Evolutionary conservation across 2,113 vertebrate genomes (phyloP).

Genomic region (Sinocyclocheilus rhinocerous): DNA sequence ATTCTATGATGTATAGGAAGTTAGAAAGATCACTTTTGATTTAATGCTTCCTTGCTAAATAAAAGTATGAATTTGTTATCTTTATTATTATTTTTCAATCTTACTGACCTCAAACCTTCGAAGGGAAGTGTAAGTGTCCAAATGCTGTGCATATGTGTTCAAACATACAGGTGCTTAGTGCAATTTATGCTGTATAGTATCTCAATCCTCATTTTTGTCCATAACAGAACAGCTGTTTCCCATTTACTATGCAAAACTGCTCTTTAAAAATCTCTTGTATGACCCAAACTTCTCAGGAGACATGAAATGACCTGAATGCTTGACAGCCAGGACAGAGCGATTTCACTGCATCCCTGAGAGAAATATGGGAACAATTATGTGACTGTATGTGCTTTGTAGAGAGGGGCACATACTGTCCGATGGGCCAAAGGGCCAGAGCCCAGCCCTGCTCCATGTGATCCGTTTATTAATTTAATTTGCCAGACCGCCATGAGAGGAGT

Average conservation of each 20-base stretch:
- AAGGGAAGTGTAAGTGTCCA: not conserved
- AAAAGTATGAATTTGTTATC: no score
- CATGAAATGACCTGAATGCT: conserved; percentile 28
- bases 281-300: conserved; percentile 16
- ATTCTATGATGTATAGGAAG: not conserved
- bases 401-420: conserved; percentile 39
- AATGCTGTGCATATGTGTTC: not conserved
- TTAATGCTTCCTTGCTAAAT: not conserved
- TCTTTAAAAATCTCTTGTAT: conserved; percentile 7
- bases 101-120: not conserved
- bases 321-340: conserved; percentile 6
- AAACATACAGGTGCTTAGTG: not conserved
- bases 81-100: not conserved
- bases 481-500: conserved; percentile 14
- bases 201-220: not conserved
- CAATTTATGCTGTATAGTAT: not conserved
- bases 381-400: conserved; percentile 22
- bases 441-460: conserved; percentile 28
- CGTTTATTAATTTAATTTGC: conserved; percentile 48
- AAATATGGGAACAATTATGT: conserved; percentile 49
- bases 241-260: conserved; percentile 5
- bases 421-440: not conserved
- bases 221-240: conserved; percentile 4
- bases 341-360: conserved; percentile 30
- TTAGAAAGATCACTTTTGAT: no score